Base-by-base conservation (phyloP, 2,888 invertebrate genomes). In the Acrobasis suavella region DNA sequence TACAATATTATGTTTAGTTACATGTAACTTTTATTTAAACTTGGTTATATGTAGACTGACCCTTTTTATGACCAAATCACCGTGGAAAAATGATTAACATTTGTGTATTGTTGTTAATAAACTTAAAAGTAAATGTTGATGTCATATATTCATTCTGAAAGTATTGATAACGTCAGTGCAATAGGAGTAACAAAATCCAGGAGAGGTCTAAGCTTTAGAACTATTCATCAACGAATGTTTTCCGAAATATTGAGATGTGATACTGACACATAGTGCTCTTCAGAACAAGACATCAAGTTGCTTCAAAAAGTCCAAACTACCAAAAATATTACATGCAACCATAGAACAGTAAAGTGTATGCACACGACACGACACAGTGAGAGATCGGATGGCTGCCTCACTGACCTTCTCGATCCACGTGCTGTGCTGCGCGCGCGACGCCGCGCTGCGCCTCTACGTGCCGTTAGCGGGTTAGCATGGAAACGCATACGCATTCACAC, bases 371-470 rank as follows among this genome's bases (percentile, higher is more conserved):
- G 64, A 50, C 51, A 62, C 60, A 54, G 62, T 54, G 63, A 54
- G 62, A 62, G 61, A 32, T 32, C 32, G 56, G 61, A n/a, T 50
- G 39, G 60, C 46, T 61, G 63, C 54, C 74, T 74, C 77, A 91
- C 92, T 89, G 86, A 97, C 97, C 97, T 97, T 97, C 92, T 96
- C 96, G 83, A 97, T 96, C 97, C 97, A 97, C 77, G 97, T 97
- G 93, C 96, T 91, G 90, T 93, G 89, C 71, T 90, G 86, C 75
- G 90, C 91, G 74, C 91, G 91, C 83, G 90, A 86, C 79, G 89
- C 81, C 71, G 86, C 87, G 73, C 81, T 87, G 80, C 90, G 90
- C 87, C 87, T 89, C 91, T 91, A 90, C 87, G 87, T 86, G 89
- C 85, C 89, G 88, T 88, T 90, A 91, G 87, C 91, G 89, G 88